Percentiles rank a stretch among this genome's conserved stretches.
Conservation (phyloP, 2,888 invertebrate genomes). For the Heterodera filipjevi region DNA sequence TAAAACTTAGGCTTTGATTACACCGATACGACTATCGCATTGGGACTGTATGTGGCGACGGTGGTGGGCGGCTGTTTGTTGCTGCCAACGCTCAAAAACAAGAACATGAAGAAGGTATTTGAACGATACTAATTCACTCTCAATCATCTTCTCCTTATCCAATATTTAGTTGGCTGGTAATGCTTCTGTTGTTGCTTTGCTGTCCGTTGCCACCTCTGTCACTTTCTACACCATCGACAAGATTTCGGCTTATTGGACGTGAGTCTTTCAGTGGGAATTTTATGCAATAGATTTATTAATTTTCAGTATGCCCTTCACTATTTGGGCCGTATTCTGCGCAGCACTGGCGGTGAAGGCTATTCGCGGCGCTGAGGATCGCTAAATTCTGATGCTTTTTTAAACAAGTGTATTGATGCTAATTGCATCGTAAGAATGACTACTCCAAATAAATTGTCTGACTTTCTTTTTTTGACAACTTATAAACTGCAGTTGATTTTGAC, state of each 20-base stretch:
- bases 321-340: neutral
- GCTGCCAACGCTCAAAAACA: conserved; percentile 52
- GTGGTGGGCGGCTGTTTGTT: conserved; percentile 45
- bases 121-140: conserved; percentile 31
- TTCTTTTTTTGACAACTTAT: no score
- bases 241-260: conserved; percentile 48
- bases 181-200: conserved; percentile 47
- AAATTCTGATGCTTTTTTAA: no score
- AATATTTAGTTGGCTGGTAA: conserved; percentile 51
- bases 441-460: conserved; percentile 2
- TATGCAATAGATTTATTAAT: neutral
- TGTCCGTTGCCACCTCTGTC: conserved; percentile 51
- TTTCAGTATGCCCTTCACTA: conserved; percentile 13
- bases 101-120: conserved; percentile 47
- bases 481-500: no score
- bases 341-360: neutral
- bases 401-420: conserved; percentile 7
- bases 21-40: conserved; percentile 56
- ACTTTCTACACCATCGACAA: conserved; percentile 61
- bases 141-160: neutral
- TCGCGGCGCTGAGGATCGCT: no score
- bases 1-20: conserved; percentile 58
- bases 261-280: neutral
- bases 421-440: neutral
- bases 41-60: conserved; percentile 55